phyloP scores from a whole-genome alignment of 2,113 vertebrate genomes.

The Oreocharis arfaki region DNA sequence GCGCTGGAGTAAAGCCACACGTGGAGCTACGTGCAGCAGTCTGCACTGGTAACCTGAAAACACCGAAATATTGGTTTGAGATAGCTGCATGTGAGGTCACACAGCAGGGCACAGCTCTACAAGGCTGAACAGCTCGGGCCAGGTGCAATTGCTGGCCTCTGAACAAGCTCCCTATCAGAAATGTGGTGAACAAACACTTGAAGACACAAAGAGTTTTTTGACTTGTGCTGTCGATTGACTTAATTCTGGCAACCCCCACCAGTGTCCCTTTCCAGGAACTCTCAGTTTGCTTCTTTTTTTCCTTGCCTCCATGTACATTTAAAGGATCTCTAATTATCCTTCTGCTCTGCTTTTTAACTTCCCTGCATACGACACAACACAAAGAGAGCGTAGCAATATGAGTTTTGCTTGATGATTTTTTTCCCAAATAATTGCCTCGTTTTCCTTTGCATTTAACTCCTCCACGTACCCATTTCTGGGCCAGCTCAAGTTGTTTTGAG shows the following conservation, averaged over 20 bases:
- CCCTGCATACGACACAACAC: not conserved
- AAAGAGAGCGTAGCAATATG: rapidly evolving
- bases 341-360: not conserved
- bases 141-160: not conserved
- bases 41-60: not conserved
- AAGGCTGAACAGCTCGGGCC: not conserved
- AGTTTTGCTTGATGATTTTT: not conserved
- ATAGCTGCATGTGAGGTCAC: not conserved
- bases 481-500: not conserved
- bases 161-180: not conserved
- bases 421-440: not conserved
- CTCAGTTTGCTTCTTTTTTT: not conserved
- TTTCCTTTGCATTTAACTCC: not conserved
- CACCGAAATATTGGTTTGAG: not conserved
- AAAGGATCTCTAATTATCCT: not conserved
- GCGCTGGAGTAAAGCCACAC: not conserved
- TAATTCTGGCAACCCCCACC: not conserved
- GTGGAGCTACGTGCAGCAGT: rapidly evolving
- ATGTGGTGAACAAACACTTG: not conserved
- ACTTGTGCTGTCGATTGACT: not conserved
- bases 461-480: not conserved
- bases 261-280: not conserved
- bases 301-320: rapidly evolving
- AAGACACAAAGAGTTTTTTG: not conserved
- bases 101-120: not conserved